Conservation (phyloP, 2,797 vertebrate species). For the Apogon talboti region DNA sequence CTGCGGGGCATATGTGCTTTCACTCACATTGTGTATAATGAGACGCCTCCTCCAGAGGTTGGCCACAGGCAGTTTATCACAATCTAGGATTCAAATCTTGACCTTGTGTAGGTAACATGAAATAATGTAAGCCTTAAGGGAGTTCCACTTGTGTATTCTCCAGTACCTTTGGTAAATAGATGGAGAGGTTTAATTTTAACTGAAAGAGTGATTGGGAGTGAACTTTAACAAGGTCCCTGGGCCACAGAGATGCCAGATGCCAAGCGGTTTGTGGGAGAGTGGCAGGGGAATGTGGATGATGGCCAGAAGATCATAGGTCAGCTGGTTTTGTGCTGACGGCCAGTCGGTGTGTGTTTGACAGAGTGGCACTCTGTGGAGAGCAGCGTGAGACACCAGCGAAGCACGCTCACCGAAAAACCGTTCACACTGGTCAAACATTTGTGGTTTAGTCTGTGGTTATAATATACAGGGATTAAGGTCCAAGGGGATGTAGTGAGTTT, state of each 20-base stretch:
- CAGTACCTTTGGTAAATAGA: not conserved
- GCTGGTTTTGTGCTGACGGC: slow-evolving; percentile 73
- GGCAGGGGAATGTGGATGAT: slow-evolving; percentile 47
- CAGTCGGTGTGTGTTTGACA: slow-evolving; percentile 41
- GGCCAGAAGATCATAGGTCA: slow-evolving; percentile 63
- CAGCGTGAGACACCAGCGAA: slow-evolving; percentile 15
- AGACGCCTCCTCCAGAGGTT: slow-evolving; percentile 32
- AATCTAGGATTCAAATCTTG: slow-evolving; percentile 38
- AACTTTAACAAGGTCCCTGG: slow-evolving; percentile 16
- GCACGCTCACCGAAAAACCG: slow-evolving; percentile 13
- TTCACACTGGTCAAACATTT: not conserved
- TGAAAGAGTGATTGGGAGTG: too few relatives aligned
- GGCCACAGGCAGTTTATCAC: slow-evolving; percentile 18
- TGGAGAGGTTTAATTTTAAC: not conserved
- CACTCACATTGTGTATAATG: slow-evolving; percentile 42
- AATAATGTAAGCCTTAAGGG: slow-evolving; percentile 1
- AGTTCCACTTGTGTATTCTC: not conserved
- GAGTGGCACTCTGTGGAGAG: slow-evolving; percentile 36
- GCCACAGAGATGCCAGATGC: slow-evolving; percentile 41
- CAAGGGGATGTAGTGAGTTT: too few relatives aligned
- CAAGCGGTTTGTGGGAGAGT: slow-evolving; percentile 35
- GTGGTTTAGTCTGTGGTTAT: too few relatives aligned
- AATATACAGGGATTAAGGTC: too few relatives aligned
- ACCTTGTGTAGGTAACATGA: slow-evolving; percentile 31
- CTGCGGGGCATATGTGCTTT: slow-evolving; percentile 39